A percentile compares a stretch with the other conserved stretches of the same genome.
These are phyloP conservation scores for Hyposoter didymator DNA, from an alignment of 2,888 invertebrate species.

Conservation along the genomic window DNA sequence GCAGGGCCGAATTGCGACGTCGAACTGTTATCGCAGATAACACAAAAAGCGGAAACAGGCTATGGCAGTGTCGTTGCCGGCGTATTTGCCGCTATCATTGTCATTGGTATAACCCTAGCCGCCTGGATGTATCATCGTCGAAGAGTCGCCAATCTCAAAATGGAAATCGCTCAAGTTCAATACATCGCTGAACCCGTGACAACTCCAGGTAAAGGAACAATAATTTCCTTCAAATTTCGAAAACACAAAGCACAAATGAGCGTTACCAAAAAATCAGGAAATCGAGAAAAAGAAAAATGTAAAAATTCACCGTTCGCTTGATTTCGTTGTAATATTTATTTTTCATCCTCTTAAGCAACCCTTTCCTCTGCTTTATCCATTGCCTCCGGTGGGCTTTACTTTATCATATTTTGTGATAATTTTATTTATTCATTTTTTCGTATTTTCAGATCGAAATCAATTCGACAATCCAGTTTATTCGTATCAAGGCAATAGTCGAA, in stretches of 20 bases:
- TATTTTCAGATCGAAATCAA: constrained; percentile 90
- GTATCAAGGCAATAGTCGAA: constrained; percentile 85
- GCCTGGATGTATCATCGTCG: constrained; percentile 92
- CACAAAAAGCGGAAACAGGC: constrained; percentile 77
- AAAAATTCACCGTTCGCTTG: too few relatives aligned
- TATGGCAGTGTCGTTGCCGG: constrained; percentile 85
- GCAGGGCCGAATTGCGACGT: constrained; percentile 90
- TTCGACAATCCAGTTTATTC: constrained; percentile 97
- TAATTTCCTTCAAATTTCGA: neutral
- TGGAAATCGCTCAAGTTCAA: constrained; percentile 94
- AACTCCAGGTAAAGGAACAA: constrained; percentile 85
- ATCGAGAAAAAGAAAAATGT: too few relatives aligned
- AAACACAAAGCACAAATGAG: neutral
- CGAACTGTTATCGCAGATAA: constrained; percentile 79
- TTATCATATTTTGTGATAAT: constrained; percentile 33
- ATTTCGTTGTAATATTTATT: too few relatives aligned
- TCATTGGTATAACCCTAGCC: constrained; percentile 88
- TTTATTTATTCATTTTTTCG: neutral
- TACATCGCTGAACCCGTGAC: constrained; percentile 92
- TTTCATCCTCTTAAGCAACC: too few relatives aligned
- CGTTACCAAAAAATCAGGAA: neutral
- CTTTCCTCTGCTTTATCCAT: neutral
- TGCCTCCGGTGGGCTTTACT: neutral
- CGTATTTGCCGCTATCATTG: constrained; percentile 88
- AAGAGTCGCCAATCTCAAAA: constrained; percentile 92